phyloP scores from a whole-genome alignment of 2,113 vertebrate genomes.

The Dascyllus trimaculatus region DNA sequence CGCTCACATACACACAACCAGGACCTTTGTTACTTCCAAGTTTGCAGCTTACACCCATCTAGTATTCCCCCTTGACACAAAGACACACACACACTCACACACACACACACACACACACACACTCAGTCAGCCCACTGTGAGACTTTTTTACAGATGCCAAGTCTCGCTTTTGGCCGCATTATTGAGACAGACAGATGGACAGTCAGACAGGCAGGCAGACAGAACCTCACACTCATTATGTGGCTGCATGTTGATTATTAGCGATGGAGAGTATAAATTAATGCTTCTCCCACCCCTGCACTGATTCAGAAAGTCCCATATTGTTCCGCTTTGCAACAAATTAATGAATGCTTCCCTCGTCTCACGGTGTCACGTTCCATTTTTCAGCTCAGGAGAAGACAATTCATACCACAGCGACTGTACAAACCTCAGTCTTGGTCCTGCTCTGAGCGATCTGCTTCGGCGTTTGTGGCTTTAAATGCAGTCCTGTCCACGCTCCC shows the following conservation, averaged over 20 bases:
- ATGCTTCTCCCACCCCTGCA: not conserved
- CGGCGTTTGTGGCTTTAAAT: no score
- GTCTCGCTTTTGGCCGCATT: slow-evolving; percentile 74
- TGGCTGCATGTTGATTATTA: slow-evolving; percentile 46
- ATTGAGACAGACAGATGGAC: slow-evolving; percentile 71
- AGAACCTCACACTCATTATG: slow-evolving; percentile 44
- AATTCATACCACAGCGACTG: no score
- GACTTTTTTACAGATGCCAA: slow-evolving; percentile 68
- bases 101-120: slow-evolving; percentile 4
- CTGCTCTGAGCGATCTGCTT: no score
- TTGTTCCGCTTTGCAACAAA: not conserved
- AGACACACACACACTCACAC: slow-evolving; percentile 30
- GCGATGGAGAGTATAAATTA: slow-evolving; percentile 4
- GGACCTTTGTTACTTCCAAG: slow-evolving; percentile 60
- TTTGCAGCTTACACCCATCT: slow-evolving; percentile 73
- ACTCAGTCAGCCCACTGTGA: slow-evolving; percentile 34
- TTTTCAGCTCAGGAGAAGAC: no score
- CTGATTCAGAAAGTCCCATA: not conserved
- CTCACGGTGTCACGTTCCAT: no score
- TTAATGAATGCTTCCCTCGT: no score
- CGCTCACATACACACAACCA: slow-evolving; percentile 57
- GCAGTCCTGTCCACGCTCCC: no score
- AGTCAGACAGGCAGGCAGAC: slow-evolving; percentile 54
- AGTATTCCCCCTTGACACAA: slow-evolving; percentile 47
- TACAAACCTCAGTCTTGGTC: no score